These are phyloP conservation scores for Maconellicoccus hirsutus DNA, from an alignment of 1,140 invertebrate species.

Conservation along the genomic window DNA sequence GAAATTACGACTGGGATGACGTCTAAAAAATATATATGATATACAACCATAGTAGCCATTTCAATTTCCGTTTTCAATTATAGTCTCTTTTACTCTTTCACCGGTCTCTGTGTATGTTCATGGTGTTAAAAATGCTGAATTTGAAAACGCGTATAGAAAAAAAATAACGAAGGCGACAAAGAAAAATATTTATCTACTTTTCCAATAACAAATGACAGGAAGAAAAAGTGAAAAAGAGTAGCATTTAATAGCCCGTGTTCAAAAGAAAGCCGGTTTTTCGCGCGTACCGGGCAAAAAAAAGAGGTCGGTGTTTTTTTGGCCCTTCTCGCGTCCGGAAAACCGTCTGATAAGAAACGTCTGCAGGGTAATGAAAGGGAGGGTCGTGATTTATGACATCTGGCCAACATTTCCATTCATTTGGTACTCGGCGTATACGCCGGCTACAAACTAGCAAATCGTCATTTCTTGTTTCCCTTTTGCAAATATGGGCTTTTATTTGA, in stretches of 20 bases:
- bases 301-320: background rate
- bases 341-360: slow-evolving; percentile 7
- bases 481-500: background rate
- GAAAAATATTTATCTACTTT: slow-evolving; percentile 10
- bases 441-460: background rate
- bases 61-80: slow-evolving; percentile 3
- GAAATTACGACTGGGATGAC: too few relatives aligned
- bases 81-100: background rate
- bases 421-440: background rate
- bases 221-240: slow-evolving; percentile 1
- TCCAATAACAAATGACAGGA: slow-evolving; percentile 8
- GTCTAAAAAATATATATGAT: too few relatives aligned
- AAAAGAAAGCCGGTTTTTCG: background rate
- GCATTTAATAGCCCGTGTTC: slow-evolving; percentile 7
- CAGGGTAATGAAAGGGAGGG: background rate
- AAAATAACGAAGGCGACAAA: slow-evolving; percentile 8
- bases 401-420: slow-evolving; percentile 8
- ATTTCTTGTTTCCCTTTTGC: background rate
- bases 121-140: background rate
- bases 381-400: slow-evolving; percentile 7
- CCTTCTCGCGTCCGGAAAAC: background rate
- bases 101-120: too few relatives aligned
- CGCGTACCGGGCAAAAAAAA: background rate
- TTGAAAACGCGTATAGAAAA: background rate
- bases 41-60: background rate